phyloP scores from a whole-genome alignment of 2,113 vertebrate genomes.

The Antechinus stuartii region DNA sequence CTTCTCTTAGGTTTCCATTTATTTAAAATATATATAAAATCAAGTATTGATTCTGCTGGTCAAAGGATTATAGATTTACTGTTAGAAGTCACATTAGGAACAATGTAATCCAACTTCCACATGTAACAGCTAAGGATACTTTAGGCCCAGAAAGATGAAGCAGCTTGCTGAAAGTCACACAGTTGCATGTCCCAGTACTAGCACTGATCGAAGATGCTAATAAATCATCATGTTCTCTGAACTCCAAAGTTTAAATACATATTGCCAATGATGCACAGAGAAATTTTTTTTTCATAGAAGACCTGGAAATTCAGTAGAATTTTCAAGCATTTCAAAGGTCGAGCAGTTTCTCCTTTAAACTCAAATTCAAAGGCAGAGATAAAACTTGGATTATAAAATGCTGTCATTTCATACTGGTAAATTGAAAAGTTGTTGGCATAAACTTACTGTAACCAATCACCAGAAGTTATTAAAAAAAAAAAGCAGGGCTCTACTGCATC shows the following conservation, averaged over 20 bases:
- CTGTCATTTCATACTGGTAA: conserved; percentile 25
- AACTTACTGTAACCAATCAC: neutral
- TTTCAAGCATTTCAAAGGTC: conserved; percentile 22
- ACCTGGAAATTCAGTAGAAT: conserved; percentile 26
- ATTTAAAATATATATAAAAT: neutral
- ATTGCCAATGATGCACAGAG: conserved; percentile 22
- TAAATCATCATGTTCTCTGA: conserved; percentile 54
- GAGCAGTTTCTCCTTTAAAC: conserved; percentile 16
- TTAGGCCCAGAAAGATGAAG: conserved; percentile 25
- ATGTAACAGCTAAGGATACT: neutral
- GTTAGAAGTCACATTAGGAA: neutral
- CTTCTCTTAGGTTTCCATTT: neutral
- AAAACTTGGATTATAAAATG: conserved; percentile 27
- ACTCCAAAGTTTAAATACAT: conserved; percentile 37
- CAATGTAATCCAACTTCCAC: neutral
- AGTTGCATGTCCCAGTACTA: neutral
- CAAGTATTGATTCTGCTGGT: neutral
- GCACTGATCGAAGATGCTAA: conserved; percentile 28
- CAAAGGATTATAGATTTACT: neutral
- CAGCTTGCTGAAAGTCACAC: neutral
- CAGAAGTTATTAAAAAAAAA: conserved; percentile 16
- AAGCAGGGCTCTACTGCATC: neutral
- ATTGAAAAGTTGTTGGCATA: neutral
- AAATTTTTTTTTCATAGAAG: conserved; percentile 11
- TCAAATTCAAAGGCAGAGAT: conserved; percentile 36